Evolutionary conservation across 2,888 invertebrate genomes (phyloP).

Genomic region (Plusia festucae): DNA sequence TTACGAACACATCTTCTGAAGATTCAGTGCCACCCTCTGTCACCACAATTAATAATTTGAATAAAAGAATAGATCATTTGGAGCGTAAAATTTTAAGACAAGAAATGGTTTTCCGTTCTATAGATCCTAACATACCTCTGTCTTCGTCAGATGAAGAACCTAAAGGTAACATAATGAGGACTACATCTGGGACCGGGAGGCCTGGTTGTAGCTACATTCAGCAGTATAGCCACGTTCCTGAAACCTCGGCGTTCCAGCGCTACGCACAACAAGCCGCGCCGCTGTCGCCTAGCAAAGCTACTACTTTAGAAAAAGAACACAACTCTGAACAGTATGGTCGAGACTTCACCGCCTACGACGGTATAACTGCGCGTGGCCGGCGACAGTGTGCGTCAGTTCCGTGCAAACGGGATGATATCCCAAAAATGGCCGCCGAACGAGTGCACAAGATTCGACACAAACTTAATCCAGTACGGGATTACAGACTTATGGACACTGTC

Average conservation of each 20-base stretch:
- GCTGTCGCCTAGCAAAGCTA: slow-evolving; percentile 78
- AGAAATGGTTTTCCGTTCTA: slow-evolving; percentile 80
- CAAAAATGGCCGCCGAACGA: slow-evolving; percentile 82
- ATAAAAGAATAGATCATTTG: slow-evolving; percentile 76
- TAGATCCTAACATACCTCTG: slow-evolving; percentile 73
- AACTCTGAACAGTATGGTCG: slow-evolving; percentile 85
- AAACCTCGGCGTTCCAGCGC: slow-evolving; percentile 84
- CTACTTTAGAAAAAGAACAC: slow-evolving; percentile 82
- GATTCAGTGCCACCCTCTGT: slow-evolving; percentile 59
- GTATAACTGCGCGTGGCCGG: slow-evolving; percentile 82
- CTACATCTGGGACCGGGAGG: slow-evolving; percentile 64
- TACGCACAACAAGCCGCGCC: slow-evolving; percentile 77
- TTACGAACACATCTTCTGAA: slow-evolving; percentile 72
- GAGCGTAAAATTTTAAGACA: slow-evolving; percentile 79
- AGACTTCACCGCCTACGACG: slow-evolving; percentile 84
- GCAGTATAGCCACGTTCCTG: slow-evolving; percentile 84
- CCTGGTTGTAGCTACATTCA: slow-evolving; percentile 84
- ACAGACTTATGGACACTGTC: slow-evolving; percentile 85
- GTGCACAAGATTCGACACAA: slow-evolving; percentile 84
- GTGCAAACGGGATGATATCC: slow-evolving; percentile 78
- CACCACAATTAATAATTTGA: slow-evolving; percentile 67
- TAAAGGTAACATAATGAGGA: slow-evolving; percentile 67
- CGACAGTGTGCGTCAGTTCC: slow-evolving; percentile 84
- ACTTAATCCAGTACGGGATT: slow-evolving; percentile 84
- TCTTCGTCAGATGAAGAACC: slow-evolving; percentile 80